Conservation (phyloP, 2,888 invertebrate species). For the Argyresthia goedartella region DNA sequence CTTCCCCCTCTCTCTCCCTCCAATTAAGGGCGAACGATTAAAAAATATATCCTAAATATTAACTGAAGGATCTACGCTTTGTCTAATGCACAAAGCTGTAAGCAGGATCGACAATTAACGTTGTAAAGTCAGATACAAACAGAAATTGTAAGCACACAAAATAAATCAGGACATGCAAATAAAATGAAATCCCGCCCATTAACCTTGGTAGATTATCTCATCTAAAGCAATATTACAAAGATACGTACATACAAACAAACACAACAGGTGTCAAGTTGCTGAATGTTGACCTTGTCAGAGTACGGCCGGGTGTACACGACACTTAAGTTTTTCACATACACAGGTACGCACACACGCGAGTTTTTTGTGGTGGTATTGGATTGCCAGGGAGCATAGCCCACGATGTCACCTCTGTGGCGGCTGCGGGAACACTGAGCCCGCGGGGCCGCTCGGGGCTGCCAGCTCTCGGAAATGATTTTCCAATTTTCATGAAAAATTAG, state of each 20-base stretch:
- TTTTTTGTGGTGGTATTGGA: constrained; percentile 28
- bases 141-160: not conserved
- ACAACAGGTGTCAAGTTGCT: constrained; percentile 59
- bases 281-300: constrained; percentile 47
- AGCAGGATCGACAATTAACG: too few relatives aligned
- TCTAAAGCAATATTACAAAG: constrained; percentile 18
- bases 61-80: too few relatives aligned
- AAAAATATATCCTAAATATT: too few relatives aligned
- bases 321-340: constrained; percentile 24
- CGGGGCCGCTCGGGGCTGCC: constrained; percentile 40
- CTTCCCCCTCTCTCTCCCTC: too few relatives aligned
- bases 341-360: constrained; percentile 40
- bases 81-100: too few relatives aligned
- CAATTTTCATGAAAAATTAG: constrained; percentile 11
- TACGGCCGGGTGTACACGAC: constrained; percentile 27
- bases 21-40: too few relatives aligned
- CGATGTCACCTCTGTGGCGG: constrained; percentile 30
- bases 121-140: too few relatives aligned
- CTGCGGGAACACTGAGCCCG: not conserved
- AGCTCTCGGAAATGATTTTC: constrained; percentile 24
- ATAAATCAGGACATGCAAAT: not conserved
- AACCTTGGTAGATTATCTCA: not conserved
- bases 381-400: constrained; percentile 19
- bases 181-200: not conserved
- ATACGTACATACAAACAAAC: constrained; percentile 47